Base-by-base conservation (phyloP, 2,888 invertebrate species). In the Polymixis lichenea region DNA sequence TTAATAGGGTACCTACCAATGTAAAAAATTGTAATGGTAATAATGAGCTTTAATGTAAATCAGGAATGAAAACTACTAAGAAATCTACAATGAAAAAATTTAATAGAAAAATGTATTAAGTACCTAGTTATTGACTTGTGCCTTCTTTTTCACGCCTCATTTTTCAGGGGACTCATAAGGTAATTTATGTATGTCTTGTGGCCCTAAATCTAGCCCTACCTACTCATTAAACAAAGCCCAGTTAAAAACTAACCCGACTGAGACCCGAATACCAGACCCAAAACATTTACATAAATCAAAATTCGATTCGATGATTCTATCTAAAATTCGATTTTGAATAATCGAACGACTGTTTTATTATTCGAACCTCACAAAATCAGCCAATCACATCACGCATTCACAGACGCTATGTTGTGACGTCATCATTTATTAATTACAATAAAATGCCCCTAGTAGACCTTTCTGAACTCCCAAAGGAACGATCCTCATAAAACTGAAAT, bases 111-210 rank as follows among this genome's bases (percentile, higher is more conserved):
- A n/a, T n/a, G n/a, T n/a, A n/a, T n/a, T n/a, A n/a, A n/a, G n/a
- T n/a, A n/a, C n/a, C n/a, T 15, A 46, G 9, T 4, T 25, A 53
- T 60, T 76, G 32, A 81, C 32, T 38, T 46, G 15, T 46, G 25
- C 15, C 46, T 77, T 74, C 25, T 77, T 32, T 77, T 77, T 81
- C 58, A 75, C 53, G 77, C 75, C 3, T 75, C 32, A 22, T 32
- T 82, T 5, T 75, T 75, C 82, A 77, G 77, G 75, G 77, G 75
- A 77, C 46, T 82, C 6, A 75, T 77, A 77, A 77, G 77, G 77
- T 77, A 77, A 77, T 76, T 46, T 72, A 2, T 72, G 72, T 72
- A 7, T 19, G 72, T 76, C 28, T 25, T 11, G 25, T 81, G 19
- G 2, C 25, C 82, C 75, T 8, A 25, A 25, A 60, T 25, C 22